These are phyloP conservation scores for Vanessa cardui DNA, from an alignment of 2,888 invertebrate species.

Conservation along the genomic window DNA sequence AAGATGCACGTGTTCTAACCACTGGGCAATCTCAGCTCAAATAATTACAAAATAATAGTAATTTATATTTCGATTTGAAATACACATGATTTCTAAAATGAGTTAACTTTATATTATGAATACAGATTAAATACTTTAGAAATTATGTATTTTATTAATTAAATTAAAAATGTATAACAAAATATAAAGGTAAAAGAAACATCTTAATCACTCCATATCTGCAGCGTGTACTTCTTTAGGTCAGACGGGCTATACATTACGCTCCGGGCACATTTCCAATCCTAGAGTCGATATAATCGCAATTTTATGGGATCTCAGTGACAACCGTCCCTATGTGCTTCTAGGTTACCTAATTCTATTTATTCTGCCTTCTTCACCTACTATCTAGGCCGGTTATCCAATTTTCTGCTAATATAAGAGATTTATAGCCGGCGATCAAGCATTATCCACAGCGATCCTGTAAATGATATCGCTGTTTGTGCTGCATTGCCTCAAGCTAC, in stretches of 20 bases:
- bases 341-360: conserved; percentile 45
- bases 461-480: background rate
- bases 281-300: conserved; percentile 55
- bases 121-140: too few species aligned
- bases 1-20: too few species aligned
- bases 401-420: conserved; percentile 50
- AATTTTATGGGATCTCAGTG: conserved; percentile 55
- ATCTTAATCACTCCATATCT: background rate
- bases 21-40: too few species aligned
- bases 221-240: conserved; percentile 33
- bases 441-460: conserved; percentile 7
- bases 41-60: too few species aligned
- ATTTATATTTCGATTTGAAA: too few species aligned
- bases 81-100: too few species aligned
- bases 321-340: conserved; percentile 35
- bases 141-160: too few species aligned
- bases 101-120: too few species aligned
- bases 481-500: background rate
- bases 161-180: background rate
- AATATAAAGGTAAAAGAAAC: background rate
- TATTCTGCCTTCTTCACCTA: conserved; percentile 46
- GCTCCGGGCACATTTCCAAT: conserved; percentile 62
- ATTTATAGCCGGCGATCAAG: conserved; percentile 35
- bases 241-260: conserved; percentile 38
- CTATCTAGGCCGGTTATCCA: conserved; percentile 50